Evolutionary conservation across 2,888 invertebrate species (phyloP).

Genomic region (Chesias legatella): DNA sequence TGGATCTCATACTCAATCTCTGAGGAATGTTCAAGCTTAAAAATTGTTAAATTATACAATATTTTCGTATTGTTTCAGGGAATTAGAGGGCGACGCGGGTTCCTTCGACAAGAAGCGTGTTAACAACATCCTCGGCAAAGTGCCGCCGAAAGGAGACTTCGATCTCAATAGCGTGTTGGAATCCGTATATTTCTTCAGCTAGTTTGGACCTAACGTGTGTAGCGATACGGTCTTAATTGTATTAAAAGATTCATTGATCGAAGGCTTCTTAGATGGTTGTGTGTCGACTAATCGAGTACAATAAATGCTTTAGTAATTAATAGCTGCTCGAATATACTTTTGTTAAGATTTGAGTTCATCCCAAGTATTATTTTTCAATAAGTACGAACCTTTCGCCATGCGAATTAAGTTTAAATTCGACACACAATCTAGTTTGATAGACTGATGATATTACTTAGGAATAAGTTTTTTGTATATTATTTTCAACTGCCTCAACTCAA

Average conservation of each 20-base stretch:
- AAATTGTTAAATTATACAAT: background rate
- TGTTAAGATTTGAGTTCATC: background rate
- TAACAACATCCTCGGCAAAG: slow-evolving; percentile 79
- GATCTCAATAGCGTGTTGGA: slow-evolving; percentile 86
- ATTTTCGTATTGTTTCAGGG: slow-evolving; percentile 43
- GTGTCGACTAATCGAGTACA: slow-evolving; percentile 12
- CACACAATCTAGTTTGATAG: slow-evolving; percentile 29
- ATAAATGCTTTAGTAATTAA: background rate
- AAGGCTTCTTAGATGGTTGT: slow-evolving; percentile 15
- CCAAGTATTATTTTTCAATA: too few species aligned
- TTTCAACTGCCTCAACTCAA: slow-evolving; percentile 10
- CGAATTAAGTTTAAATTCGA: slow-evolving; percentile 18
- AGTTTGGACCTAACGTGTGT: slow-evolving; percentile 22
- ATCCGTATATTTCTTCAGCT: slow-evolving; percentile 95
- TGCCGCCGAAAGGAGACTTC: slow-evolving; percentile 89
- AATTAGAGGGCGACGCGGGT: slow-evolving; percentile 68
- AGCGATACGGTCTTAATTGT: slow-evolving; percentile 18
- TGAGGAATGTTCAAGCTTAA: too few species aligned
- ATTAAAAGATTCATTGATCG: slow-evolving; percentile 1
- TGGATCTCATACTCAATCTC: too few species aligned
- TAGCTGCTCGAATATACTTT: background rate
- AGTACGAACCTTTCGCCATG: background rate
- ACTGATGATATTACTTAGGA: slow-evolving; percentile 34
- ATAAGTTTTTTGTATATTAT: slow-evolving; percentile 36
- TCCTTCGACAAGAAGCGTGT: slow-evolving; percentile 82